phyloP scores from a whole-genome alignment of 37 sponge, comb jelly and placozoan species.

The Spongia lamella region DNA sequence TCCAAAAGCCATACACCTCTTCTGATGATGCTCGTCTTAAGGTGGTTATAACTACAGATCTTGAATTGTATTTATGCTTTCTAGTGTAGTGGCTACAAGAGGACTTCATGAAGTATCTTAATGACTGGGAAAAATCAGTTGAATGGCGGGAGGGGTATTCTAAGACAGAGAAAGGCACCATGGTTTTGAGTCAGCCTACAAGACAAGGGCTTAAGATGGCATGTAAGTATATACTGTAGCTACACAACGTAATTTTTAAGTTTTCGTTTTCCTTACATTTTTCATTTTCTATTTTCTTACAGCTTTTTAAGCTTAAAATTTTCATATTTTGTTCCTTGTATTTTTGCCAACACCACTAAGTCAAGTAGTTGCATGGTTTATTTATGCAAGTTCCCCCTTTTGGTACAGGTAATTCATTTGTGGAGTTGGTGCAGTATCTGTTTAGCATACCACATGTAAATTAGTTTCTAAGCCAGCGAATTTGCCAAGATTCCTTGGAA shows the following conservation, averaged over 20 bases:
- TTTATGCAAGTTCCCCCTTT: too few species aligned
- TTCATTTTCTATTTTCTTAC: neutral
- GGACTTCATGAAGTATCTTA: conserved; percentile 26
- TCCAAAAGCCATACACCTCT: conserved; percentile 8
- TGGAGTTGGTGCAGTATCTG: conserved; percentile 22
- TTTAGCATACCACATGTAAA: conserved; percentile 22
- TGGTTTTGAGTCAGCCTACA: conserved; percentile 15
- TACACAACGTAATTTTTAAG: neutral
- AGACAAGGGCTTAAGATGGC: conserved; percentile 8
- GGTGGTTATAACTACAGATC: neutral
- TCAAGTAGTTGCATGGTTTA: too few species aligned
- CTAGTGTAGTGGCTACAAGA: conserved; percentile 24
- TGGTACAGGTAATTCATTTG: conserved; percentile 21
- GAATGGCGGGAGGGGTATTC: neutral
- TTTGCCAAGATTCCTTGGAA: conserved; percentile 32
- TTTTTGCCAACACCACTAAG: too few species aligned
- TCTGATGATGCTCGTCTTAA: conserved; percentile 5
- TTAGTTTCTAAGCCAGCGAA: conserved; percentile 25
- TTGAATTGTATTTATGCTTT: neutral
- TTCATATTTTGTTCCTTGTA: too few species aligned
- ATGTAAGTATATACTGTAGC: conserved; percentile 2
- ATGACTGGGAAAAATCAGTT: conserved; percentile 28
- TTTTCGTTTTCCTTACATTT: neutral
- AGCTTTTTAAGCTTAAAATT: too few species aligned
- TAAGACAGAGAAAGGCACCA: neutral